Percentiles rank a stretch among this genome's conserved stretches.
Conservation (phyloP, 2,113 vertebrate species). For the Ammodytes dubius region DNA sequence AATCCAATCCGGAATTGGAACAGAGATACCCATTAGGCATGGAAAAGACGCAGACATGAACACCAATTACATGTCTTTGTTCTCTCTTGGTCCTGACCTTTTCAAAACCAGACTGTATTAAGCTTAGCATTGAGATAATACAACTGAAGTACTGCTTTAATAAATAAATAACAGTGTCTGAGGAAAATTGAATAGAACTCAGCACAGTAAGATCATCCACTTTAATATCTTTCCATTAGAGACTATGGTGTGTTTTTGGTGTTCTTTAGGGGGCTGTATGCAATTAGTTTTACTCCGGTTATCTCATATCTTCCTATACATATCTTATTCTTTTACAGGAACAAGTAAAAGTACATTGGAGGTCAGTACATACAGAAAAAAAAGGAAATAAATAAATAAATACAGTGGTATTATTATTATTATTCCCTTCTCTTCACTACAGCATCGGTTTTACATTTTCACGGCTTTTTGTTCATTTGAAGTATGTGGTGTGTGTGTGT, state of each 20-base stretch:
- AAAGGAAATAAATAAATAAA: no score
- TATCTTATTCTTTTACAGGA: not conserved
- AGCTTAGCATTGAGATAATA: not conserved
- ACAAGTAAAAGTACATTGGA: not conserved
- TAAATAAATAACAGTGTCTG: not conserved
- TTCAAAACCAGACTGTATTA: not conserved
- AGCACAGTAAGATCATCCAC: not conserved
- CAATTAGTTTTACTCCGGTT: not conserved
- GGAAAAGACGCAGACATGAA: not conserved
- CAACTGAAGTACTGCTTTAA: not conserved
- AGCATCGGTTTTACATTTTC: not conserved
- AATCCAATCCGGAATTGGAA: no score
- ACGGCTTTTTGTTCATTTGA: not conserved
- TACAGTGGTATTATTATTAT: not conserved
- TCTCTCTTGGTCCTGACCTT: not conserved
- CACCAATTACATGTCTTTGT: not conserved
- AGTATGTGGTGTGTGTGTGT: not conserved
- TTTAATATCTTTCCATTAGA: not conserved
- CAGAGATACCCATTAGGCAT: not conserved
- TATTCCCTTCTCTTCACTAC: not conserved
- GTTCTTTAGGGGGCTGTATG: not conserved
- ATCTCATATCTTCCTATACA: not conserved
- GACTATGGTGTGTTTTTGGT: not conserved
- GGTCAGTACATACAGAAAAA: no score
- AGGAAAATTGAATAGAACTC: not conserved